A percentile compares a stretch with the other conserved stretches of the same genome.
These are phyloP conservation scores for Strix uralensis DNA, from an alignment of 2,113 vertebrate genomes.

Conservation along the genomic window DNA sequence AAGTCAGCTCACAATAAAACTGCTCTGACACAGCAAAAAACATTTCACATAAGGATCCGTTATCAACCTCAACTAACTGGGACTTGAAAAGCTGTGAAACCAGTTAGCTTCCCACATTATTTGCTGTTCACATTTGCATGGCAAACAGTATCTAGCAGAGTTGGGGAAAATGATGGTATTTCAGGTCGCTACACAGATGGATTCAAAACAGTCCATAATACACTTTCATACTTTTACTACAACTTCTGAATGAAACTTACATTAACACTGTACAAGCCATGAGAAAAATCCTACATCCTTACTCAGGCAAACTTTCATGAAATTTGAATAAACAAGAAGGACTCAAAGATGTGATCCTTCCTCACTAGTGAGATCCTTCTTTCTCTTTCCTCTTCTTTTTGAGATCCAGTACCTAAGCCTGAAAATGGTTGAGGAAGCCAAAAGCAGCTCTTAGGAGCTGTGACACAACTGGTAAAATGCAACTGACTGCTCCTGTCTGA, in stretches of 20 bases:
- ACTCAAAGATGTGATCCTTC: neutral
- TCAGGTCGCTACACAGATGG: neutral
- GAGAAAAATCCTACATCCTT: neutral
- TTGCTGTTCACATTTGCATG: neutral
- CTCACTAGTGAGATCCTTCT: neutral
- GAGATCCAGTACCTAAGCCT: neutral
- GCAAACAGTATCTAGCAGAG: conserved; percentile 1
- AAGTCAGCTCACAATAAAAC: neutral
- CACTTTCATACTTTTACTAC: neutral
- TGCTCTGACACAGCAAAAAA: neutral
- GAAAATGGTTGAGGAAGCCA: neutral
- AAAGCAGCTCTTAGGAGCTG: neutral
- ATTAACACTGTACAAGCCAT: neutral
- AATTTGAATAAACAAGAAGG: neutral
- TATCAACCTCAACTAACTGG: neutral
- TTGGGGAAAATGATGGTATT: neutral
- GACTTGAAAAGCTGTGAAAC: neutral
- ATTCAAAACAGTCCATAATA: neutral
- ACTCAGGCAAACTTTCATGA: neutral
- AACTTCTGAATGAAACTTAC: neutral
- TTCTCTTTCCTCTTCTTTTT: neutral
- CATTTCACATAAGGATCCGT: neutral
- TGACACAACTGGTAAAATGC: neutral
- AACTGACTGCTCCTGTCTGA: neutral
- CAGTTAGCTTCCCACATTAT: neutral